Base-by-base conservation (phyloP, 2,113 vertebrate genomes). In the Ammodytes dubius region DNA sequence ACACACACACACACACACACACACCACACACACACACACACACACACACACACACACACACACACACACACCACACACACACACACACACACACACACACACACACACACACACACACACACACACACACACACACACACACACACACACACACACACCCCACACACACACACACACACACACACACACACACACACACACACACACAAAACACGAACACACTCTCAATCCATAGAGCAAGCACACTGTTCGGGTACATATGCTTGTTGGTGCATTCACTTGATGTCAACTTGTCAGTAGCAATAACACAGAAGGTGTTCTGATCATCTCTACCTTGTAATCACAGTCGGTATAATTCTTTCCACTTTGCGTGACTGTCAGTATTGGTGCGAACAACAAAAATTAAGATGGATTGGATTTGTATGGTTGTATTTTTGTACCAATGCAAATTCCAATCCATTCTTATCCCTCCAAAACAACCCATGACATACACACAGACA, bases 301-400 rank as follows among this genome's bases (percentile, higher is more conserved):
- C 60, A 91, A 91, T 91, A 89, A 88, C 85, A 88, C 66, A 66
- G 74, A 64, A 66, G 2, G 7, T 6, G 40, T 78, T 85, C 79
- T 85, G 87, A 90, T 89, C 88, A 78, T 81, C 79, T 61, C 68
- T 61, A 87, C 82, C 85, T 84, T 80, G 82, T 87, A 89, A 87
- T 89, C 71, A 84, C 78, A 85, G 61, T 19, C 17, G 59, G 40
- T 53, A 42, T 79, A 77, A 84, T 86, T 85, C 59, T 79, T 64
- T 86, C 86, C 82, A 79, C 75, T 88, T 69, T 77, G 49, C 8
- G 12, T 2, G 27, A 57, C 82, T 81, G 79, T 79, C 79, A 50
- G 64, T 39, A 39, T 82, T 84, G 58, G 5, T 72, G 63, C 59
- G 42, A 43, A 70, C 83, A 84, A 45, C 84, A 66, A 76, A 84